phyloP scores from a whole-genome alignment of 2,888 invertebrate genomes.

The Amphipyra tragopoginis region DNA sequence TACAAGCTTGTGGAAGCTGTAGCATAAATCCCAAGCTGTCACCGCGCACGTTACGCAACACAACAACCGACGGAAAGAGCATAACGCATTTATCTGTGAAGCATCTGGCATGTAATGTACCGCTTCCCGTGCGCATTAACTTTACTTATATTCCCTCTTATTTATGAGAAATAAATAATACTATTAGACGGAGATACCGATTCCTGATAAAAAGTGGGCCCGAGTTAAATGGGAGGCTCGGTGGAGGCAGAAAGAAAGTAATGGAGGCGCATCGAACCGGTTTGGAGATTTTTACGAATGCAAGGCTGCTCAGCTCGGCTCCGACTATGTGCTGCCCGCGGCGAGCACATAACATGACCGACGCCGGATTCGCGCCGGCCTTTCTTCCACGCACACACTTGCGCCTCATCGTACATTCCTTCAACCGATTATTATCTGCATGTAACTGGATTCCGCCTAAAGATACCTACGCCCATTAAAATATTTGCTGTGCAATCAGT shows the following conservation, averaged over 20 bases:
- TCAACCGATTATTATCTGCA: conserved; percentile 81
- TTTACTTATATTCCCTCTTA: conserved; percentile 88
- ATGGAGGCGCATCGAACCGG: conserved; percentile 90
- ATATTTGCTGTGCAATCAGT: conserved; percentile 78
- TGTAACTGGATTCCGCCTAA: conserved; percentile 82
- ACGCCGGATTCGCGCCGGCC: conserved; percentile 86
- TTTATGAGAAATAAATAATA: conserved; percentile 90
- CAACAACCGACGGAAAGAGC: conserved; percentile 74
- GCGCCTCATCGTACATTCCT: conserved; percentile 67
- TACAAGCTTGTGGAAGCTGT: conserved; percentile 64
- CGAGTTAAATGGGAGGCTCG: conserved; percentile 89
- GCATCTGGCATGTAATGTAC: conserved; percentile 85
- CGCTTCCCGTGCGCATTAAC: conserved; percentile 87
- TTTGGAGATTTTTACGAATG: conserved; percentile 90
- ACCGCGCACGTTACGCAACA: conserved; percentile 78
- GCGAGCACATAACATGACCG: conserved; percentile 84
- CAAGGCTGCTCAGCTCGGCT: conserved; percentile 84
- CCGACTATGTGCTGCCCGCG: conserved; percentile 83
- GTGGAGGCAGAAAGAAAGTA: conserved; percentile 89
- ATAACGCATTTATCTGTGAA: conserved; percentile 81
- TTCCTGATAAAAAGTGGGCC: conserved; percentile 90
- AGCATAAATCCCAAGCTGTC: conserved; percentile 75
- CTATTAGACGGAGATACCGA: conserved; percentile 90
- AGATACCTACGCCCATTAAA: conserved; percentile 78
- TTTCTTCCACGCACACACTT: conserved; percentile 80